Percentiles rank a stretch among this genome's conserved stretches.
phyloP scores from a whole-genome alignment of 2,113 vertebrate genomes.

The Phalacrocorax pelagicus region DNA sequence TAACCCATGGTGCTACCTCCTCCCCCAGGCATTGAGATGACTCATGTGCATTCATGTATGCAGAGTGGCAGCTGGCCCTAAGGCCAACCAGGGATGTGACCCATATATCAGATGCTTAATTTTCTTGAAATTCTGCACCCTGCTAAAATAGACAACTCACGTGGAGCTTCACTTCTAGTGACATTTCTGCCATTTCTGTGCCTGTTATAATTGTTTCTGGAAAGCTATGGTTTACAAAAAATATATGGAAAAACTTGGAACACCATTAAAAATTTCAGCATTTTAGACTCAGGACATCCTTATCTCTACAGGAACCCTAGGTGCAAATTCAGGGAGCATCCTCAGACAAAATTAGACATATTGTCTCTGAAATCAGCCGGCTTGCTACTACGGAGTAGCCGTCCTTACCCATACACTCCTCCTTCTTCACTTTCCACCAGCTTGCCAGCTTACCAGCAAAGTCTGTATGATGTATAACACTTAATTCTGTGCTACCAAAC shows the following conservation, averaged over 20 bases:
- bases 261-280: background rate
- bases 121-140: background rate
- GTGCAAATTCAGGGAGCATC: background rate
- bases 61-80: conserved; percentile 27
- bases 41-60: conserved; percentile 7
- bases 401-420: background rate
- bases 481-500: background rate
- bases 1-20: background rate
- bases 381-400: background rate
- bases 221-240: background rate
- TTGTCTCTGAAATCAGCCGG: background rate
- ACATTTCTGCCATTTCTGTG: background rate
- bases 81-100: background rate
- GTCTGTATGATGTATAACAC: background rate
- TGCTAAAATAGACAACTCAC: background rate
- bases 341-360: background rate
- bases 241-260: background rate
- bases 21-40: background rate
- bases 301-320: background rate
- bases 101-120: background rate
- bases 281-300: background rate
- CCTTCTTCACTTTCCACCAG: background rate
- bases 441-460: background rate
- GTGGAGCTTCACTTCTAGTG: background rate
- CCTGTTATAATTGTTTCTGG: background rate